phyloP scores from a whole-genome alignment of 2,888 invertebrate species.

The Eumacrocentrus americanus region DNA sequence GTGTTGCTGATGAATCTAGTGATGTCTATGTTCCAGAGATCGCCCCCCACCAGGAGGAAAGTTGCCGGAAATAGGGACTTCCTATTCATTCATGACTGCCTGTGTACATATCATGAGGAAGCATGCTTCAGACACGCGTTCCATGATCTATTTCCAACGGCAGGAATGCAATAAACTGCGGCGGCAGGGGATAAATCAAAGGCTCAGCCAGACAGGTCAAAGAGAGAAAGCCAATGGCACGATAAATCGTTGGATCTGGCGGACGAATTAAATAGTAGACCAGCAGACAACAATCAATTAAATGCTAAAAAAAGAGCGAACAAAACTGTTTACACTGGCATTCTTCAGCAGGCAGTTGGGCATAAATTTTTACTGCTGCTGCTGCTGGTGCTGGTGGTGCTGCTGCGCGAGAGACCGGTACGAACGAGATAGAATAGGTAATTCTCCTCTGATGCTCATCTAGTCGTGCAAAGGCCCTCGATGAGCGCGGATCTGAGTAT shows the following conservation, averaged over 20 bases:
- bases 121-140: conserved; percentile 1
- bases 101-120: conserved; percentile 1
- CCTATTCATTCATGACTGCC: background rate
- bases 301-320: background rate
- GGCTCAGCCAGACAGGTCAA: background rate
- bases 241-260: conserved; percentile 8
- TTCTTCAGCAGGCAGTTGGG: background rate
- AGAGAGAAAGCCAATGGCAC: conserved; percentile 4
- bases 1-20: no score
- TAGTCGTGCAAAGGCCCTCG: conserved; percentile 42
- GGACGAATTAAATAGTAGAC: conserved; percentile 13
- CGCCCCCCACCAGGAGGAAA: background rate
- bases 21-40: background rate
- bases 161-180: background rate
- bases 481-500: conserved; percentile 38
- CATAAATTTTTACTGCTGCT: conserved; percentile 27
- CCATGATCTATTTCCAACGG: conserved; percentile 11
- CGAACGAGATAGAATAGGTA: conserved; percentile 32
- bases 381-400: conserved; percentile 24
- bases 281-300: background rate
- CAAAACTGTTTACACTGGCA: conserved; percentile 13
- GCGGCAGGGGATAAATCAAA: conserved; percentile 3
- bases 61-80: conserved; percentile 28
- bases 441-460: conserved; percentile 31
- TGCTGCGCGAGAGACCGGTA: conserved; percentile 12